Conservation (phyloP, 1,140 invertebrate genomes). For the Drosophila santomea region DNA sequence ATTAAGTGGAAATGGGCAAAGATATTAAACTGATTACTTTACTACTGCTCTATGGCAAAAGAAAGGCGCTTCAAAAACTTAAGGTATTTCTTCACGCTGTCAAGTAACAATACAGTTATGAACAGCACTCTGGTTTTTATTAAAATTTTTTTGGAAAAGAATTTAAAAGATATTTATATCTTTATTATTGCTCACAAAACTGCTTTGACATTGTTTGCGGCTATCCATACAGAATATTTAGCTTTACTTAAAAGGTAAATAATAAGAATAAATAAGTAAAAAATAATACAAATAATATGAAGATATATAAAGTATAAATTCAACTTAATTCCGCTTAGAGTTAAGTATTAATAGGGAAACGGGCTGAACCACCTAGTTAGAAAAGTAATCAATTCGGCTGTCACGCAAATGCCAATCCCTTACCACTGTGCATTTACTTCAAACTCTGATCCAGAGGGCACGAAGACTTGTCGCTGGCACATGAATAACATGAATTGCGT, state of each 20-base stretch:
- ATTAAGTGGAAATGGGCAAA: conserved; percentile 25
- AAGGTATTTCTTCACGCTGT: neutral
- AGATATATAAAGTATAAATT: neutral
- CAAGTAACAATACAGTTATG: neutral
- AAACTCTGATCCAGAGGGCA: conserved; percentile 8
- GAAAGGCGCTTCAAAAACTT: neutral
- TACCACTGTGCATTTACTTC: conserved; percentile 30
- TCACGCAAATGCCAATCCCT: conserved; percentile 3
- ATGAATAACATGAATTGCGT: conserved; percentile 74
- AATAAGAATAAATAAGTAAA: too few species aligned
- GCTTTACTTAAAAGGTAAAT: too few species aligned
- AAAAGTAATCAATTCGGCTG: conserved; percentile 30
- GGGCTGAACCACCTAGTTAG: neutral
- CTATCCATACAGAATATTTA: too few species aligned
- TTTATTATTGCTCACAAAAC: too few species aligned
- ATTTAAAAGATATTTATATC: too few species aligned
- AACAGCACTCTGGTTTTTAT: too few species aligned
- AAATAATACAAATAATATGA: too few species aligned
- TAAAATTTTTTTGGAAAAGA: too few species aligned
- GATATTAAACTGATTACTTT: conserved; percentile 36
- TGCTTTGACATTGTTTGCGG: too few species aligned
- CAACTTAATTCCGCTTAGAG: neutral
- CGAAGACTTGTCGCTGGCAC: conserved; percentile 54
- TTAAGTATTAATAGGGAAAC: neutral
- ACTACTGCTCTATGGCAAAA: neutral